Conservation (phyloP, 2,888 invertebrate genomes). For the Frankliniella intonsa region DNA sequence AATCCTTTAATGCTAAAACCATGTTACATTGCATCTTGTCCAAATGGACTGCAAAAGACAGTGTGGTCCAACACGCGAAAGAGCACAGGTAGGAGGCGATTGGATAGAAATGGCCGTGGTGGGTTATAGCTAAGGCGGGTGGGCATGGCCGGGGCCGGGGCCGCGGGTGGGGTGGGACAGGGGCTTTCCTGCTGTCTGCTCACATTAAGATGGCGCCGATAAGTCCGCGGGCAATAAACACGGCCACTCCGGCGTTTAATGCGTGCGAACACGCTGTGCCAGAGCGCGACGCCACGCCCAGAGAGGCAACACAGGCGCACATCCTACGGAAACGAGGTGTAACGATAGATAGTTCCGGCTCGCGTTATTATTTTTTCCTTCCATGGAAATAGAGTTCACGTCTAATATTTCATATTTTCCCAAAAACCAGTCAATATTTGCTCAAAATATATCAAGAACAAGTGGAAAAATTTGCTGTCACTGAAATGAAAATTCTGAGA, state of each 20-base stretch:
- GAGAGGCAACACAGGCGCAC: neutral
- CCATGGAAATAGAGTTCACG: too few relatives aligned
- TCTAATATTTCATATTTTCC: too few relatives aligned
- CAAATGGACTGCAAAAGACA: too few relatives aligned
- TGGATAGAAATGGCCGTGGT: neutral
- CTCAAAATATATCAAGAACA: too few relatives aligned
- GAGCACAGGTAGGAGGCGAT: neutral
- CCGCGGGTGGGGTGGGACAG: neutral
- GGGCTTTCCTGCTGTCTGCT: neutral
- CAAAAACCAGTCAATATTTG: too few relatives aligned
- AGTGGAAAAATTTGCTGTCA: too few relatives aligned
- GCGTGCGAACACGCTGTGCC: neutral
- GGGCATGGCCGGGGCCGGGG: neutral
- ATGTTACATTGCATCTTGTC: too few relatives aligned
- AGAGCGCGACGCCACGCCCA: neutral
- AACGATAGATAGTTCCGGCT: too few relatives aligned
- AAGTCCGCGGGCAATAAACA: neutral
- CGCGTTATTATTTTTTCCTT: too few relatives aligned
- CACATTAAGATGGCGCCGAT: slow-evolving; percentile 10
- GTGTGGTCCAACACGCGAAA: neutral
- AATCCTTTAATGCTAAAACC: too few relatives aligned
- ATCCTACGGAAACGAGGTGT: too few relatives aligned
- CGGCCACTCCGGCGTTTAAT: neutral
- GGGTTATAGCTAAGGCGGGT: neutral
- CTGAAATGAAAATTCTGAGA: too few relatives aligned